Base-by-base conservation (phyloP, 2,888 invertebrate genomes). In the Drosophila neonasuta region DNA sequence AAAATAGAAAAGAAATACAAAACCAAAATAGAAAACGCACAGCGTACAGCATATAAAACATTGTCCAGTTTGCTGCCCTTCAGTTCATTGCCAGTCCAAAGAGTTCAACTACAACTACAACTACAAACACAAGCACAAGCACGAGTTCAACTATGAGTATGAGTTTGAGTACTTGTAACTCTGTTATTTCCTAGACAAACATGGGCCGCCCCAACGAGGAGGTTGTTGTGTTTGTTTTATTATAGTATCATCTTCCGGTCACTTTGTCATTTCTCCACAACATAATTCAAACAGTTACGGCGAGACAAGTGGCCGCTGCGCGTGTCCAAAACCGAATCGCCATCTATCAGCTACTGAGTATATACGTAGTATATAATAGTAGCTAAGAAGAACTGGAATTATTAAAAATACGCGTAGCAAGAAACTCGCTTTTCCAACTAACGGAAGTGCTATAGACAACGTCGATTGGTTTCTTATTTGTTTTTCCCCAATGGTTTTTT, bases 181-280 rank as follows among this genome's bases (percentile, higher is more conserved):
- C 45, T 66, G 29, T 62, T 56, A 60, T 75, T 81, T 81, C 73
- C 81, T 81, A 71, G 74, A 11, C 45, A 56, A 56, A 56, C 74
- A 68, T 62, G 59, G 41, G 44, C 41, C 50, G 30, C 61, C n/a
- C 41, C 52, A 42, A 48, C 55, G 30, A 29, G 49, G 20, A 46
- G 52, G 30, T 61, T 56, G 42, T 66, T 63, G 41, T 64, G 55
- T 71, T 60, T 68, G 66, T 82, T 82, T 86, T 83, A 86, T 86
- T 83, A 79, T 66, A 77, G 87, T 87, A 80, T 83, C 84, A 86
- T 88, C 89, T 89, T 87, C 88, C 89, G 89, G 89, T 86, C 83
- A 87, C 79, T 88, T 89, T 88, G 86, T 88, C 86, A 88, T 86
- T 84, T 85, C 80, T 80, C 78, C 76, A 79, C 74, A 83, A 80